Evolutionary conservation across 2,888 invertebrate species (phyloP).

Genomic region (Abrostola triplasia): DNA sequence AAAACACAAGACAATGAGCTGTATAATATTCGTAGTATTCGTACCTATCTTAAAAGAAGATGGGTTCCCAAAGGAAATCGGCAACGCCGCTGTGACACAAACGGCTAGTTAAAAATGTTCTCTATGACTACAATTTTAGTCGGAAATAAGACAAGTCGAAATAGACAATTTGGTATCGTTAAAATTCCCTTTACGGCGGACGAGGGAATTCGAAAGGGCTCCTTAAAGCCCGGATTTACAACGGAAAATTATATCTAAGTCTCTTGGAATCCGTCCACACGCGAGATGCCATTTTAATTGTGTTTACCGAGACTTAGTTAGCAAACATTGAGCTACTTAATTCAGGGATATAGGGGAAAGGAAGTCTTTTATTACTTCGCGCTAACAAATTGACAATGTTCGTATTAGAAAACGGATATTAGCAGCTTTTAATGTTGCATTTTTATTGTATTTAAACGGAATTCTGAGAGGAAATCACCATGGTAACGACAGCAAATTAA

Average conservation of each 20-base stretch:
- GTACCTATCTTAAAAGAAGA: slow-evolving; percentile 26
- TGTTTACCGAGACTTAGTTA: slow-evolving; percentile 80
- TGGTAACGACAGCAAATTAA: background rate
- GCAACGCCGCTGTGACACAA: slow-evolving; percentile 15
- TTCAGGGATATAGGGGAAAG: slow-evolving; percentile 63
- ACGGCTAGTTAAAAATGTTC: slow-evolving; percentile 35
- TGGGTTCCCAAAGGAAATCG: slow-evolving; percentile 45
- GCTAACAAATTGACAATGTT: slow-evolving; percentile 56
- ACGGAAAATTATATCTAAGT: slow-evolving; percentile 79
- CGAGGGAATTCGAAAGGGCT: slow-evolving; percentile 71
- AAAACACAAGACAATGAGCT: slow-evolving; percentile 18
- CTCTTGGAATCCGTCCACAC: slow-evolving; percentile 77
- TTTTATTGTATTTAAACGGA: slow-evolving; percentile 25
- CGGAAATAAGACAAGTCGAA: slow-evolving; percentile 43
- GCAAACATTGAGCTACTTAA: slow-evolving; percentile 77
- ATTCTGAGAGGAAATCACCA: slow-evolving; percentile 10
- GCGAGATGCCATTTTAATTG: slow-evolving; percentile 83
- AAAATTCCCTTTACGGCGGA: slow-evolving; percentile 69
- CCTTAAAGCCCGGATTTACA: slow-evolving; percentile 76
- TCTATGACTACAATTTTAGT: slow-evolving; percentile 36
- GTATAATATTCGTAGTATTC: slow-evolving; percentile 27
- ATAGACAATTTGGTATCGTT: slow-evolving; percentile 62
- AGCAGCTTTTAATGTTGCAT: slow-evolving; percentile 28
- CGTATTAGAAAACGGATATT: slow-evolving; percentile 43
- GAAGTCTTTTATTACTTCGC: slow-evolving; percentile 63